Percentiles rank a stretch among this genome's conserved stretches.
Evolutionary conservation across 2,888 invertebrate genomes (phyloP).

Genomic region (Machimus rusticus): DNA sequence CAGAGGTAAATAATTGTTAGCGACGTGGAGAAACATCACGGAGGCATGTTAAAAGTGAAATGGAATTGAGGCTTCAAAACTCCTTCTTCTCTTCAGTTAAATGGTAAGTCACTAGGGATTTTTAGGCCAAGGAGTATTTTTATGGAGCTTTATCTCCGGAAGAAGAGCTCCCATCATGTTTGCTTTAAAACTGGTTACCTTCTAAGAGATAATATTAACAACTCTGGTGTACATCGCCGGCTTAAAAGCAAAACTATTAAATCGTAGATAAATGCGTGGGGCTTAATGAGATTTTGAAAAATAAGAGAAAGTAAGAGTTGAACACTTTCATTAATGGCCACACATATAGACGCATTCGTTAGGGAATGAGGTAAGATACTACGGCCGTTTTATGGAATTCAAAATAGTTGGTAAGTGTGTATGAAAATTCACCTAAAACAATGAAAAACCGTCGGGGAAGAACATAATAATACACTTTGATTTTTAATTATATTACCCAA

Average conservation of each 20-base stretch:
- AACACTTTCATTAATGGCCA: not conserved
- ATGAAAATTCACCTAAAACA: too few relatives aligned
- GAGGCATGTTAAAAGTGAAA: not conserved
- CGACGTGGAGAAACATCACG: not conserved
- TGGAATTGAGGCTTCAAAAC: constrained; percentile 1
- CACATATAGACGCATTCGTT: not conserved
- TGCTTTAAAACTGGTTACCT: not conserved
- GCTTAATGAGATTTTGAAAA: not conserved
- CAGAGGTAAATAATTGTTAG: not conserved
- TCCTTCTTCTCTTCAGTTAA: not conserved
- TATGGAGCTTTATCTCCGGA: not conserved
- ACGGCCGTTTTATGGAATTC: too few relatives aligned
- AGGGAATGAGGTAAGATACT: not conserved
- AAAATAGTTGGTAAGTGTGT: too few relatives aligned
- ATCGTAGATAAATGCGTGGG: not conserved
- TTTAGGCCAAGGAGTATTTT: not conserved
- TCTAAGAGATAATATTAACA: not conserved
- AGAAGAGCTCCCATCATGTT: not conserved
- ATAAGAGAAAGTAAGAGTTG: not conserved
- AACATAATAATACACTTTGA: too few relatives aligned
- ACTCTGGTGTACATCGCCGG: not conserved
- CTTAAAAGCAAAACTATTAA: not conserved
- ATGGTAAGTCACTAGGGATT: not conserved
- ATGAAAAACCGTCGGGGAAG: too few relatives aligned
- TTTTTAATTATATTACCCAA: too few relatives aligned